phyloP scores from a whole-genome alignment of 2,113 vertebrate genomes.

The Oncorhynchus mykiss region DNA sequence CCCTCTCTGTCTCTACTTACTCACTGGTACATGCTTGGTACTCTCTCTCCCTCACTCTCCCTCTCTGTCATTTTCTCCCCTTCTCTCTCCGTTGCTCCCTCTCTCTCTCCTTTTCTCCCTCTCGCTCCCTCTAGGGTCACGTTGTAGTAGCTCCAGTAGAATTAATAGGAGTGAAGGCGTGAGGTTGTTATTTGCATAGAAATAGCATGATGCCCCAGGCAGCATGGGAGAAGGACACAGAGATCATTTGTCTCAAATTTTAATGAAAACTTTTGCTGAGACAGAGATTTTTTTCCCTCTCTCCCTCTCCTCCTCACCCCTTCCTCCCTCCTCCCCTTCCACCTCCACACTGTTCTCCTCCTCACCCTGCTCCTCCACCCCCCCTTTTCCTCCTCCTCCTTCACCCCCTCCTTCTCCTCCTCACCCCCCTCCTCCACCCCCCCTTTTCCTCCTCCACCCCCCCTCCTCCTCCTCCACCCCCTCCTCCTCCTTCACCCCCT shows the following conservation, averaged over 20 bases:
- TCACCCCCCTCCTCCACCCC: no score
- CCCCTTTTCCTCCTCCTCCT: no score
- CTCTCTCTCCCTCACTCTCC: not conserved
- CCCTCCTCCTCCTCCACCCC: no score
- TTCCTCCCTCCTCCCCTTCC: slow-evolving; percentile 26
- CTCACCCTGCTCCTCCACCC: not conserved
- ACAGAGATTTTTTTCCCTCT: slow-evolving; percentile 76
- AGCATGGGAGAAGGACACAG: slow-evolving; percentile 96
- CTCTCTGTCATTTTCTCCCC: no score
- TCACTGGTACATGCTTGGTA: not conserved
- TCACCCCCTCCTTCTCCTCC: not conserved
- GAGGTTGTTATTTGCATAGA: slow-evolving; percentile 99
- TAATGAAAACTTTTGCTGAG: slow-evolving; percentile 99
- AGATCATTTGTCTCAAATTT: slow-evolving; percentile 99
- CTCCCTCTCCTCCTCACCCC: slow-evolving; percentile 10
- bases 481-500: not conserved
- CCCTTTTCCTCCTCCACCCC: no score
- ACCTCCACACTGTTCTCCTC: not conserved
- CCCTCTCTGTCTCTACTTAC: slow-evolving; percentile 20
- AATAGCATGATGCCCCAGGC: slow-evolving; percentile 99
- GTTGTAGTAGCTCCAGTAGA: slow-evolving; percentile 95
- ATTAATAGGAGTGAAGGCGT: slow-evolving; percentile 99
- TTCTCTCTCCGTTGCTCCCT: slow-evolving; percentile 2
- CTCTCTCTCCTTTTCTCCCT: not conserved
- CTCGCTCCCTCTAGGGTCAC: slow-evolving; percentile 75